Evolutionary conservation across 2,113 vertebrate species (phyloP), one percentile per base, ranked within the genome.

Genomic region (Sula dactylatra): DNA sequence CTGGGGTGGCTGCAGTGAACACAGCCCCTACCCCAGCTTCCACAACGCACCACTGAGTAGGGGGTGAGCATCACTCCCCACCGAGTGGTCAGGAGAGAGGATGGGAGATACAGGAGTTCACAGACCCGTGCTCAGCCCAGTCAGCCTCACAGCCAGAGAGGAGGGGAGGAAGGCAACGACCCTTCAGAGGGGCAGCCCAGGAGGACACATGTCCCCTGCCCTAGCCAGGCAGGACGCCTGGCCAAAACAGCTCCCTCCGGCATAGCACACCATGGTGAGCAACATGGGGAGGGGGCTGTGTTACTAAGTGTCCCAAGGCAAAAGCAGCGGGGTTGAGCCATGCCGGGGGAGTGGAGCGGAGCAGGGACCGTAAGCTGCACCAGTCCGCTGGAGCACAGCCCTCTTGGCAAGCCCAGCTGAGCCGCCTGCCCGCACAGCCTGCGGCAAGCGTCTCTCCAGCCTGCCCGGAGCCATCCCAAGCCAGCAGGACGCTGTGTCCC

Each of bases 381-480:
- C 2, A 8, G 9, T 55, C 64, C 1, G 5, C 62, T 20, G 24
- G 67, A 92, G 79, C 59, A 31, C 72, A 74, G 91, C 83, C 91
- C 83, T 62, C 59, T 71, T 78, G 88, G 86, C 81, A 94, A 83
- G 47, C 61, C 71, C 40, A 59, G 69, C 42, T 1, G 3, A 73
- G 79, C 79, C 0, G 6, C n/a, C 25, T 21, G 45, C 49, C 45
- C 0, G 1, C 1, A 2, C 66, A 47, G 64, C 76, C 84, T 36
- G 2, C 87, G 15, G 79, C 76, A 36, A 79, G 73, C 2, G 5
- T 29, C 76, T 47, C 66, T 47, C 45, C 71, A 78, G 92, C 78
- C 90, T 26, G 73, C 73, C 62, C 7, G 0, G 38, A 66, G 78
- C 81, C 69, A 4, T 42, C 78, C 73, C 62, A 16, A 32, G 16